Evolutionary conservation across 2,113 vertebrate species (phyloP).

Genomic region (Prinia subflava): DNA sequence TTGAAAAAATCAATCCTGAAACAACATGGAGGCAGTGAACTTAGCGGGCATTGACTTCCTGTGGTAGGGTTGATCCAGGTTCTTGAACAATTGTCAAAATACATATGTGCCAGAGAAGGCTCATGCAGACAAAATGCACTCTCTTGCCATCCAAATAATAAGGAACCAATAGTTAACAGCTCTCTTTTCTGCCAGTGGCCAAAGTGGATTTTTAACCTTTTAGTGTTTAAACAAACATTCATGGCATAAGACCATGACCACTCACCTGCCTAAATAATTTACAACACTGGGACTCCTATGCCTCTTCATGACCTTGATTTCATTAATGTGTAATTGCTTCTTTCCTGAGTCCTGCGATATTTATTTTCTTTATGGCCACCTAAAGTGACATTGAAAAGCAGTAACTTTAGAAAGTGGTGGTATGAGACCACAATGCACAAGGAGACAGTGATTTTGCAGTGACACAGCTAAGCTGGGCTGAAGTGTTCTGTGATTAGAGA

Average conservation of each 20-base stretch:
- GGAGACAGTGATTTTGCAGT: too few species aligned
- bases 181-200: neutral
- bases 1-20: neutral
- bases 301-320: too few species aligned
- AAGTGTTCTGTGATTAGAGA: too few species aligned
- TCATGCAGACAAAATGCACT: neutral
- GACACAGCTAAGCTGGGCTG: too few species aligned
- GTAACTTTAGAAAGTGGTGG: too few species aligned
- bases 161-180: neutral
- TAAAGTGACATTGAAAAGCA: too few species aligned
- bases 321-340: too few species aligned
- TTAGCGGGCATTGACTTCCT: neutral
- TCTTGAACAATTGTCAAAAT: neutral
- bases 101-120: neutral
- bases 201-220: neutral
- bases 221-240: neutral
- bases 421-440: too few species aligned
- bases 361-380: too few species aligned
- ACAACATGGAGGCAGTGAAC: neutral
- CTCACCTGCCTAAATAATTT: constrained; percentile 94
- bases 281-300: constrained; percentile 59
- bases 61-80: neutral
- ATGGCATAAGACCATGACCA: neutral
- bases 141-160: too few species aligned
- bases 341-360: too few species aligned